Conservation (phyloP, 2,113 vertebrate genomes). For the Lepisosteus osseus region DNA sequence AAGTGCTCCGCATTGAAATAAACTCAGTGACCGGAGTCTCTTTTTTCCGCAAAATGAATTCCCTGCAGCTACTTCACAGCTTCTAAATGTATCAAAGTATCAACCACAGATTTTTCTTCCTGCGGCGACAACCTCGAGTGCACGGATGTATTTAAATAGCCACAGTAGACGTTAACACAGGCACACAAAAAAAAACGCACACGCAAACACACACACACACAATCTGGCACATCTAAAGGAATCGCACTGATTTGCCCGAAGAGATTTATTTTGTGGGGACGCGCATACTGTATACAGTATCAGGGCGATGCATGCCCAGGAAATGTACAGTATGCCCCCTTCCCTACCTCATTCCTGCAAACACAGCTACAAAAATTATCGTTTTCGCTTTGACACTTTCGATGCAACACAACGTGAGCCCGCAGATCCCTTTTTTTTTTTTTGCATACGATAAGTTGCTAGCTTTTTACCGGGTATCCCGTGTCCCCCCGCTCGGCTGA, state of each 20-base stretch:
- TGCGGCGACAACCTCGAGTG: too few species aligned
- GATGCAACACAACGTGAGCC: not conserved
- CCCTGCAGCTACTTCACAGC: too few species aligned
- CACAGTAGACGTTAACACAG: too few species aligned
- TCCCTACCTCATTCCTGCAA: not conserved
- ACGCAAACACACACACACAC: not conserved
- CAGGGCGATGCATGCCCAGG: slow-evolving; percentile 5
- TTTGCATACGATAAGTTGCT: not conserved
- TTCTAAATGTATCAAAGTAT: too few species aligned
- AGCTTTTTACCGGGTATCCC: slow-evolving; percentile 12
- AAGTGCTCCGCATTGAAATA: too few species aligned
- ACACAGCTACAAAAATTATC: not conserved
- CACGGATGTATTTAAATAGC: not conserved
- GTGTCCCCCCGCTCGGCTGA: slow-evolving; percentile 15
- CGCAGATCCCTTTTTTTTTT: not conserved
- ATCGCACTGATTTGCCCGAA: not conserved
- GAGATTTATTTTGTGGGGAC: not conserved
- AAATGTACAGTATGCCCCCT: not conserved
- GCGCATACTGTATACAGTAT: not conserved
- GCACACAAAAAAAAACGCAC: too few species aligned
- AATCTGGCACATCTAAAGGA: not conserved
- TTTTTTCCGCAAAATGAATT: too few species aligned
- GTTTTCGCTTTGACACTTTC: not conserved
- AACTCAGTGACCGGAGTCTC: too few species aligned
- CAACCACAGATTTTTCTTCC: too few species aligned